Percentiles rank a stretch among this genome's conserved stretches.
Conservation (phyloP, 2,888 invertebrate species). For the Griposia aprilina region DNA sequence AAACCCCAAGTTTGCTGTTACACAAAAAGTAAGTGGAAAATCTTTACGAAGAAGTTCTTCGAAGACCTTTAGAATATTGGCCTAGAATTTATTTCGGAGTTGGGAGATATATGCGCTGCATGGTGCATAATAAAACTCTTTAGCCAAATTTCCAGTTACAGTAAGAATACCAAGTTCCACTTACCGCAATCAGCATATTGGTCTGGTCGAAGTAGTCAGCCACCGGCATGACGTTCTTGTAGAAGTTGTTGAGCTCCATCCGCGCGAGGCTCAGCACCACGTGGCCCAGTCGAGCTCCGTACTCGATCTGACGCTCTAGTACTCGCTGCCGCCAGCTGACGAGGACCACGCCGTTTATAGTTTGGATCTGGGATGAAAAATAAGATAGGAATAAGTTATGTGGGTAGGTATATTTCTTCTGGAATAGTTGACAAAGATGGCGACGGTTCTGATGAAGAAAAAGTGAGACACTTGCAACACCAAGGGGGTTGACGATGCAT, state of each 20-base stretch:
- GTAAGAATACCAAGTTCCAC: conserved; percentile 48
- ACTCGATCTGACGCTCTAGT: conserved; percentile 96
- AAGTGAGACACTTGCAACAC: neutral
- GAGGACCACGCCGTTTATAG: conserved; percentile 95
- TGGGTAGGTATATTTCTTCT: neutral
- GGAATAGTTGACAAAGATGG: neutral
- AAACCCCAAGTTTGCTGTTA: neutral
- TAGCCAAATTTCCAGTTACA: neutral
- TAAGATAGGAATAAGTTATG: neutral
- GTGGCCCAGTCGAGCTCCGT: conserved; percentile 96
- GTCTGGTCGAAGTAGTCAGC: conserved; percentile 97
- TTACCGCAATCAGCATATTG: conserved; percentile 91
- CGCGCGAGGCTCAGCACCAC: conserved; percentile 94
- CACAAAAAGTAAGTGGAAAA: neutral
- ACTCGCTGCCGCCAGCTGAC: conserved; percentile 97
- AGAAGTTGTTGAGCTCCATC: conserved; percentile 97
- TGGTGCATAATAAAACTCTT: neutral
- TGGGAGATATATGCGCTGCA: no score
- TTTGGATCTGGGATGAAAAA: conserved; percentile 93
- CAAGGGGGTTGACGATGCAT: neutral
- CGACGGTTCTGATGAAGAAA: neutral
- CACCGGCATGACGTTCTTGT: conserved; percentile 96
- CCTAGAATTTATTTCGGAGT: no score
- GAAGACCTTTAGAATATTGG: no score
- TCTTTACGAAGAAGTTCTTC: no score